phyloP scores from a whole-genome alignment of 2,113 vertebrate species.

The Glaucomys volans region DNA sequence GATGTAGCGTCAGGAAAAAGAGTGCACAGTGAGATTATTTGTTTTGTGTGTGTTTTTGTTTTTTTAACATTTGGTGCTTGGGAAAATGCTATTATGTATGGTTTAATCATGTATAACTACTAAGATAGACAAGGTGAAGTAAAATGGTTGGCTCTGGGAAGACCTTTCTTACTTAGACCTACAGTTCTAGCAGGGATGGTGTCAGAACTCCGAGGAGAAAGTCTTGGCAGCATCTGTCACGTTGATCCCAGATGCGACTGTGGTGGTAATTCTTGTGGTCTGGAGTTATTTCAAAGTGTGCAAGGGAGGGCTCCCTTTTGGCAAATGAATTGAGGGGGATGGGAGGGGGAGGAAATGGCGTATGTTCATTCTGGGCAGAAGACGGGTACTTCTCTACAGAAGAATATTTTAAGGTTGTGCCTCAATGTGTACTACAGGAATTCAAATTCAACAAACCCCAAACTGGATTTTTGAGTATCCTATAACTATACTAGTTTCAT shows the following conservation, averaged over 20 bases:
- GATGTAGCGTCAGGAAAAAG: background rate
- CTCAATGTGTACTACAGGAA: constrained; percentile 34
- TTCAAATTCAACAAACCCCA: background rate
- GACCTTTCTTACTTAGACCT: constrained; percentile 27
- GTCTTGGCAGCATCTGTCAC: background rate
- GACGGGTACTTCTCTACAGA: background rate
- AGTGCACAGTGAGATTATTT: background rate
- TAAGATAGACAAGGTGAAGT: constrained; percentile 29
- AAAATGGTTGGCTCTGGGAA: constrained; percentile 35
- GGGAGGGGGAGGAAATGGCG: constrained; percentile 16
- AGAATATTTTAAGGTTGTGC: constrained; percentile 1
- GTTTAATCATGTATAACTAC: constrained; percentile 16
- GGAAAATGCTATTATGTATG: constrained; percentile 19
- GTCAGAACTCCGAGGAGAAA: constrained; percentile 11
- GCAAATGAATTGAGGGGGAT: background rate
- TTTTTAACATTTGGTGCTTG: background rate
- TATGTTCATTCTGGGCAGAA: background rate
- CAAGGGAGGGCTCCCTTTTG: background rate
- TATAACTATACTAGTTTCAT: background rate
- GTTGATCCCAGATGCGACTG: constrained; percentile 14
- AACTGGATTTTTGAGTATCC: background rate
- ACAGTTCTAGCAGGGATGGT: constrained; percentile 31
- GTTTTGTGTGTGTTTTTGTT: background rate
- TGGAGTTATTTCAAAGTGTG: constrained; percentile 27
- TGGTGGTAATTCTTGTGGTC: constrained; percentile 38